A percentile compares a stretch with the other conserved stretches of the same genome.
Evolutionary conservation across 2,113 vertebrate species (phyloP).

Genomic region (Ictalurus punctatus): DNA sequence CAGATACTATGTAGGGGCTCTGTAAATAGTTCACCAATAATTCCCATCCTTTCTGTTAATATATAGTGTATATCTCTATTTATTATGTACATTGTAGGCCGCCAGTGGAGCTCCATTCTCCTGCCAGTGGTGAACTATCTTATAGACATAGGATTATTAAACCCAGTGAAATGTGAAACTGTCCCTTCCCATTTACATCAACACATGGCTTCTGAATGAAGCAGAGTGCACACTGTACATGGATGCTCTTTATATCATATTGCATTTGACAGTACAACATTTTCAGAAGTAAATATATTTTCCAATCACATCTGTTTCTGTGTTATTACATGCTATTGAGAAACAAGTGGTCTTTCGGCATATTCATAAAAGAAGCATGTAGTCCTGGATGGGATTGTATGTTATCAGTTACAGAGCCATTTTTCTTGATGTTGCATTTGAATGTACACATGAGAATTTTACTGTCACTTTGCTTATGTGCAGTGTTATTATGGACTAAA

Average conservation of each 20-base stretch:
- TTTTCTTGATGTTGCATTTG: background rate
- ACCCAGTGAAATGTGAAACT: slow-evolving; percentile 36
- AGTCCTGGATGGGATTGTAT: background rate
- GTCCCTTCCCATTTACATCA: slow-evolving; percentile 19
- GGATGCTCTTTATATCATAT: slow-evolving; percentile 63
- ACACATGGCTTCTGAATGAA: slow-evolving; percentile 50
- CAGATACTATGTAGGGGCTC: slow-evolving; percentile 64
- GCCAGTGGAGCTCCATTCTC: slow-evolving; percentile 48
- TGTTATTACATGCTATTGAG: background rate
- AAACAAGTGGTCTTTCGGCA: background rate
- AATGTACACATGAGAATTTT: no score
- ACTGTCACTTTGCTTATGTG: background rate
- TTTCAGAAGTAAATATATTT: slow-evolving; percentile 43
- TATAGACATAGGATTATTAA: slow-evolving; percentile 45
- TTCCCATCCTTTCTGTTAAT: slow-evolving; percentile 51
- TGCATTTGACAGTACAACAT: slow-evolving; percentile 33
- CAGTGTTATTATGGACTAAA: background rate
- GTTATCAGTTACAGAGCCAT: background rate
- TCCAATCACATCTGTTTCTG: slow-evolving; percentile 33
- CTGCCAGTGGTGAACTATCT: slow-evolving; percentile 52
- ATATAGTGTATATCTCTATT: slow-evolving; percentile 59
- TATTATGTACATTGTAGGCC: slow-evolving; percentile 55
- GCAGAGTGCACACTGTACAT: slow-evolving; percentile 49
- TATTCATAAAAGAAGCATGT: background rate
- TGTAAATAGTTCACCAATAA: slow-evolving; percentile 67